phyloP scores from a whole-genome alignment of 2,113 vertebrate genomes.

The Nothoprocta pentlandii region DNA sequence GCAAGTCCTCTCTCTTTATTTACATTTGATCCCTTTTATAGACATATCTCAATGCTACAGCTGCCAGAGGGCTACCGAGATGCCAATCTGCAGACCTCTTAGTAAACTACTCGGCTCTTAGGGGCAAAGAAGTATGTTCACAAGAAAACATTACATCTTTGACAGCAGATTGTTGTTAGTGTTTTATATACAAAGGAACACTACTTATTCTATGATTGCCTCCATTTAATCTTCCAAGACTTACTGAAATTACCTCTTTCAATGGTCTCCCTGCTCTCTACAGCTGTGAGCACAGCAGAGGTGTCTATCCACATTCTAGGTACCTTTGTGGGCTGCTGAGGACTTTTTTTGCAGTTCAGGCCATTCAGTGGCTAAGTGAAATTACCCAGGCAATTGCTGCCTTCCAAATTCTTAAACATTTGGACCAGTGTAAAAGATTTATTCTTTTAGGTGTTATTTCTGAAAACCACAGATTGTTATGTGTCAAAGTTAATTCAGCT shows the following conservation, averaged over 20 bases:
- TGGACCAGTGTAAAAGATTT: conserved; percentile 10
- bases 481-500: conserved; percentile 38
- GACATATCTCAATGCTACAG: conserved; percentile 40
- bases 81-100: conserved; percentile 52
- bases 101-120: conserved; percentile 15
- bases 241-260: conserved; percentile 48
- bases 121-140: neutral
- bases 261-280: conserved; percentile 21
- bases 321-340: neutral
- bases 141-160: conserved; percentile 41
- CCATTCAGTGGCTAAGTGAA: neutral
- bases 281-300: conserved; percentile 13
- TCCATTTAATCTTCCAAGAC: conserved; percentile 56
- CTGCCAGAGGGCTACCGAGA: conserved; percentile 40
- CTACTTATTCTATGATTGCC: conserved; percentile 22
- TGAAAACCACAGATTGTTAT: conserved; percentile 42
- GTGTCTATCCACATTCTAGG: neutral
- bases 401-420: conserved; percentile 13
- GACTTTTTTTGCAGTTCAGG: neutral
- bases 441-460: conserved; percentile 33
- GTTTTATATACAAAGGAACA: conserved; percentile 61
- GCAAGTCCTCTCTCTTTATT: conserved; percentile 50
- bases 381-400: conserved; percentile 3
- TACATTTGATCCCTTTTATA: conserved; percentile 52
- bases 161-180: conserved; percentile 37